These are phyloP conservation scores for Lasiurus borealis DNA, from an alignment of 2,113 vertebrate species.

Conservation along the genomic window DNA sequence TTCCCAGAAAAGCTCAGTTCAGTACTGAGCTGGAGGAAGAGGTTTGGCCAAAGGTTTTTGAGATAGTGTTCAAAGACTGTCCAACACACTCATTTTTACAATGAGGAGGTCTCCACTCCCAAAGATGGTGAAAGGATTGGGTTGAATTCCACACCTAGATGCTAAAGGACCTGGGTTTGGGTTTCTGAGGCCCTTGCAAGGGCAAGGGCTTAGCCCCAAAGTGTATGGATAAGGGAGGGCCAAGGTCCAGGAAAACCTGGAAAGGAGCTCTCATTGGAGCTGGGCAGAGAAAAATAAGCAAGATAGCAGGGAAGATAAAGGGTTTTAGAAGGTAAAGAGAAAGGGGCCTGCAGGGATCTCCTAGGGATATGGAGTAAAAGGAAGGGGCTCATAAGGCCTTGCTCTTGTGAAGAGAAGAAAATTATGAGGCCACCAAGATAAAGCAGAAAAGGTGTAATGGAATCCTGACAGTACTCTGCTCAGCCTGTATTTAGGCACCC, in stretches of 20 bases:
- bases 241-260: neutral
- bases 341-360: neutral
- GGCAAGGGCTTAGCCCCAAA: neutral
- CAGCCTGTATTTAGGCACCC: neutral
- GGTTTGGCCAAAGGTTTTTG: neutral
- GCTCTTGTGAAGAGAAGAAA: neutral
- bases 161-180: neutral
- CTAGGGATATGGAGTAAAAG: neutral
- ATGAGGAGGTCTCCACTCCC: neutral
- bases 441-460: neutral
- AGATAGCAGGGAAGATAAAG: neutral
- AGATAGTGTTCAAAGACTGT: neutral
- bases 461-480: neutral
- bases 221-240: neutral
- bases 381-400: neutral
- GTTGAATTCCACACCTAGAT: neutral
- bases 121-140: neutral
- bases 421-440: neutral
- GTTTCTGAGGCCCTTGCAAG: neutral
- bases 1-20: neutral
- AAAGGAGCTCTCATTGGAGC: neutral
- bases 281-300: neutral
- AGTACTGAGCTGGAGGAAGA: neutral
- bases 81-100: neutral
- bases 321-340: neutral